Evolutionary conservation across 1,140 invertebrate species (phyloP).

Genomic region (Heliconius hewitsoni): DNA sequence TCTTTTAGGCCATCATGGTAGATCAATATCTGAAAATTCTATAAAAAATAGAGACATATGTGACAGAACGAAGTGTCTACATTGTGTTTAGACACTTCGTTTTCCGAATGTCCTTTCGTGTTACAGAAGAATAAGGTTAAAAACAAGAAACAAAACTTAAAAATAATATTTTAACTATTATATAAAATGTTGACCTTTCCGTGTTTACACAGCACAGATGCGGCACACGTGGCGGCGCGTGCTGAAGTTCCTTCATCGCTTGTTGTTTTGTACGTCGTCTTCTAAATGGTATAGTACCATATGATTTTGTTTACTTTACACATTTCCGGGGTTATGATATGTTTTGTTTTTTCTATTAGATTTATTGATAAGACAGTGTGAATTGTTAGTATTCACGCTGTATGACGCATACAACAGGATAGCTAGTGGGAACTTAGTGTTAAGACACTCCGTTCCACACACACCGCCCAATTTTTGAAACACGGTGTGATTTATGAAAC

Average conservation of each 20-base stretch:
- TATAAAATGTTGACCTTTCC: slow-evolving; percentile 39
- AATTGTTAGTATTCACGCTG: background rate
- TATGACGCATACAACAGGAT: background rate
- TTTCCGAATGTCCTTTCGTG: too few relatives aligned
- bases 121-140: background rate
- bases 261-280: slow-evolving; percentile 9
- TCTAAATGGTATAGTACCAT: slow-evolving; percentile 2
- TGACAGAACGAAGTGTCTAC: too few relatives aligned
- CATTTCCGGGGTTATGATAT: slow-evolving; percentile 21
- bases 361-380: background rate
- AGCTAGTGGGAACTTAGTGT: background rate
- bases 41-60: too few relatives aligned
- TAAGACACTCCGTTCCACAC: background rate
- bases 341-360: slow-evolving; percentile 5
- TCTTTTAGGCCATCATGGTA: too few relatives aligned
- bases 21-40: too few relatives aligned
- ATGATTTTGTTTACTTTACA: slow-evolving; percentile 29
- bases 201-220: slow-evolving; percentile 48
- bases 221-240: slow-evolving; percentile 48
- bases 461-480: too few relatives aligned
- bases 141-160: background rate
- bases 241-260: slow-evolving; percentile 28
- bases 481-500: background rate
- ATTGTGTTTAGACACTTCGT: too few relatives aligned
- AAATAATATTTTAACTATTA: background rate